A percentile compares a stretch with the other conserved stretches of the same genome.
Conservation (phyloP, 2,888 invertebrate genomes). For the Tetragonula carbonaria region DNA sequence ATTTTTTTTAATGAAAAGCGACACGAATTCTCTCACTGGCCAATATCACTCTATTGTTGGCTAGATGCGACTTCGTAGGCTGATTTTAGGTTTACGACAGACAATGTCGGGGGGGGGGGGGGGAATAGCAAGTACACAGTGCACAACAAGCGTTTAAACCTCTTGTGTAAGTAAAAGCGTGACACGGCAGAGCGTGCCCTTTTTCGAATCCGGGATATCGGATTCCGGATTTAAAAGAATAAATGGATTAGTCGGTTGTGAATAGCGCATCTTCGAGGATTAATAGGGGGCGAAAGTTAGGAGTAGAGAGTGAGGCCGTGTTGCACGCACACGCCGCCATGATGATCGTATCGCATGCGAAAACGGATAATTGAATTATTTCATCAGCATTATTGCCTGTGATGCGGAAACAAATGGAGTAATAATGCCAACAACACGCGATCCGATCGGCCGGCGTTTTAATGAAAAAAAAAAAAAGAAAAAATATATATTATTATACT, state of each 20-base stretch:
- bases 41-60: too few species aligned
- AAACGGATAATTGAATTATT: constrained; percentile 54
- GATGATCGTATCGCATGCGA: constrained; percentile 38
- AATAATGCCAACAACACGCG: constrained; percentile 34
- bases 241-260: constrained; percentile 47
- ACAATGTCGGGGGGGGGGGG: background rate
- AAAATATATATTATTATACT: constrained; percentile 32
- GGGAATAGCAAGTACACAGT: background rate
- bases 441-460: constrained; percentile 39
- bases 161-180: constrained; percentile 34
- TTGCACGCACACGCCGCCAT: background rate
- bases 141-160: constrained; percentile 9
- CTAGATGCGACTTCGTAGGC: background rate
- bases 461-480: background rate
- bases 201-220: constrained; percentile 41
- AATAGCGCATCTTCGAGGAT: constrained; percentile 57
- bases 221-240: constrained; percentile 56
- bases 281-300: constrained; percentile 40
- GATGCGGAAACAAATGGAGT: constrained; percentile 55
- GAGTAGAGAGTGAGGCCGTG: background rate
- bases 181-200: constrained; percentile 26
- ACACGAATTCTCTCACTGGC: too few species aligned
- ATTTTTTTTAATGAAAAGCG: too few species aligned
- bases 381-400: constrained; percentile 55
- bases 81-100: background rate